Percentiles rank a stretch among this genome's conserved stretches.
Conservation (phyloP, 2,113 vertebrate genomes). For the Elachura formosa region DNA sequence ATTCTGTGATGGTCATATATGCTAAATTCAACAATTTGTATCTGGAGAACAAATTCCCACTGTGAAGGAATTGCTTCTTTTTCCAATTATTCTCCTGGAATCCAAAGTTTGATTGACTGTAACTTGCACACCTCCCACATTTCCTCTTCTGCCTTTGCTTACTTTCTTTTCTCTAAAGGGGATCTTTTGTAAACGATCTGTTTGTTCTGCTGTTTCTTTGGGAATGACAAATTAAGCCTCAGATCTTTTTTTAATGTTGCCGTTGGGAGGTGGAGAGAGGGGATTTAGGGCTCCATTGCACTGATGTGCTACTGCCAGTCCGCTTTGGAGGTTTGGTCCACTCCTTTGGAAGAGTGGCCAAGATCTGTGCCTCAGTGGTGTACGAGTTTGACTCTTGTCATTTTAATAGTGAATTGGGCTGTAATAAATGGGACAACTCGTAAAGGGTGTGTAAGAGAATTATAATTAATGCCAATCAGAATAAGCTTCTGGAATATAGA, state of each 20-base stretch:
- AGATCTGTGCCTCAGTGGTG: not conserved
- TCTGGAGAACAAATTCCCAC: slow-evolving; percentile 13
- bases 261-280: not conserved
- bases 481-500: not conserved
- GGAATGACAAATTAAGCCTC: not conserved
- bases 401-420: not conserved
- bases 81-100: slow-evolving; percentile 8
- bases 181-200: slow-evolving; percentile 1
- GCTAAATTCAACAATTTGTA: slow-evolving; percentile 37
- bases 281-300: not conserved
- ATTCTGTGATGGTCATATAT: not conserved
- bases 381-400: not conserved
- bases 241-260: not conserved
- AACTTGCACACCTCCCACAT: not conserved
- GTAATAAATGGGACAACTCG: not conserved
- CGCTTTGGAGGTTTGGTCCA: not conserved
- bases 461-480: not conserved
- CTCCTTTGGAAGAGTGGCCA: not conserved
- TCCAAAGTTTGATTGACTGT: slow-evolving; percentile 35
- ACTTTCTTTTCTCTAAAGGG: not conserved
- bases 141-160: slow-evolving; percentile 6
- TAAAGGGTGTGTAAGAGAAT: not conserved
- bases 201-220: slow-evolving; percentile 36
- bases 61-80: slow-evolving; percentile 35
- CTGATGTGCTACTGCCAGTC: not conserved